A percentile compares a stretch with the other conserved stretches of the same genome.
phyloP scores from a whole-genome alignment of 2,888 invertebrate genomes.

The Cerastis leucographa region DNA sequence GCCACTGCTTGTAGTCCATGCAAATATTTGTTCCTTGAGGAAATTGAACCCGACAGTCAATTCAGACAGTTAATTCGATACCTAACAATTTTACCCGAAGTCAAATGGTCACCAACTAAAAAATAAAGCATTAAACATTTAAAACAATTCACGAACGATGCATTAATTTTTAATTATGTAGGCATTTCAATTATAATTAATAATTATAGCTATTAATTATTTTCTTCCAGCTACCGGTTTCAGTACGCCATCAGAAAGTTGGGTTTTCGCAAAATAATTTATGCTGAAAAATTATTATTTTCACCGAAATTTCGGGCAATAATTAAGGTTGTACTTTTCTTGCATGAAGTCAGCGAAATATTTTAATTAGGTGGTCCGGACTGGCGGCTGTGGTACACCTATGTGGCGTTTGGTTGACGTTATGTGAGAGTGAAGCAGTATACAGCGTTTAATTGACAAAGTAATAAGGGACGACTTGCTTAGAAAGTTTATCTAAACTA shows the following conservation, averaged over 20 bases:
- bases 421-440: slow-evolving; percentile 57
- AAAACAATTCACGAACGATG: slow-evolving; percentile 27
- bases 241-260: slow-evolving; percentile 54
- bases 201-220: slow-evolving; percentile 74
- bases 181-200: slow-evolving; percentile 66
- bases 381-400: slow-evolving; percentile 51
- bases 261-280: slow-evolving; percentile 50
- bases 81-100: not conserved
- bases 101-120: not conserved
- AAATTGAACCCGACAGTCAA: no score
- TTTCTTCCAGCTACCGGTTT: slow-evolving; percentile 72
- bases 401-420: slow-evolving; percentile 58
- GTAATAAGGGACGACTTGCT: not conserved
- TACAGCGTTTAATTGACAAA: not conserved
- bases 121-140: not conserved
- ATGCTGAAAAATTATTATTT: slow-evolving; percentile 59
- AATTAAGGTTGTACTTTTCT: slow-evolving; percentile 69
- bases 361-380: slow-evolving; percentile 88
- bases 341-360: slow-evolving; percentile 83
- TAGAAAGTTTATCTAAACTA: no score
- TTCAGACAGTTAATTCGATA: not conserved
- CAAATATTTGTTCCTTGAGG: no score
- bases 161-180: slow-evolving; percentile 42
- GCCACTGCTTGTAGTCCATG: no score
- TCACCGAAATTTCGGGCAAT: slow-evolving; percentile 56